Evolutionary conservation across 2,113 vertebrate genomes (phyloP).

Genomic region (Proterorhinus semilunaris): DNA sequence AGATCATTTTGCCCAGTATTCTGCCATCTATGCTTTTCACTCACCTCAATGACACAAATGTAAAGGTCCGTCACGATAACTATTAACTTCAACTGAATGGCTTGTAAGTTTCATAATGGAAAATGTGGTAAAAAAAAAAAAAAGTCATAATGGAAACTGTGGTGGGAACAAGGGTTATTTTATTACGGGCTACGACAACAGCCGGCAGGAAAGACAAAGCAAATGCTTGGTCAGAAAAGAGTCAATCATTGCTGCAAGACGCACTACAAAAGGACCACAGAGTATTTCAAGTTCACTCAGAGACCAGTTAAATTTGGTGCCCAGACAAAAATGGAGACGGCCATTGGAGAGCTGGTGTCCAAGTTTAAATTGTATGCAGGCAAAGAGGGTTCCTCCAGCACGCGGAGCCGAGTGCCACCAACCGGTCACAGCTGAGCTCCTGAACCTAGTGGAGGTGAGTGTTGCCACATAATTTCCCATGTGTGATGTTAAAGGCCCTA

Average conservation of each 20-base stretch:
- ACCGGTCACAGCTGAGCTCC: slow-evolving; percentile 43
- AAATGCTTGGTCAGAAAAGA: slow-evolving; percentile 8
- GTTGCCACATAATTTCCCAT: too few species aligned
- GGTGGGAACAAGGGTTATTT: slow-evolving; percentile 23
- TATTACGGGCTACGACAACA: slow-evolving; percentile 15
- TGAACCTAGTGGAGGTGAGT: slow-evolving; percentile 47
- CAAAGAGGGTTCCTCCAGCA: slow-evolving; percentile 44
- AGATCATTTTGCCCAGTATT: background rate
- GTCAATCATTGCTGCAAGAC: slow-evolving; percentile 23
- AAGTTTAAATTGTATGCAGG: slow-evolving; percentile 48
- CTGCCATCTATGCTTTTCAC: background rate
- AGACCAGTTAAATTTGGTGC: background rate
- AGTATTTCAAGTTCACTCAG: background rate
- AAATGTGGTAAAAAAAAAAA: background rate
- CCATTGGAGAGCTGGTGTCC: slow-evolving; percentile 39
- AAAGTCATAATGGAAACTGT: slow-evolving; percentile 45
- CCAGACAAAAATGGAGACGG: slow-evolving; percentile 35
- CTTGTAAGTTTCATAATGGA: background rate
- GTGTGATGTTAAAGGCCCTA: too few species aligned
- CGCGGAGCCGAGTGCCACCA: slow-evolving; percentile 48
- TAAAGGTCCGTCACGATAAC: background rate
- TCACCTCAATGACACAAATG: background rate
- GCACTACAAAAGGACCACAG: slow-evolving; percentile 19
- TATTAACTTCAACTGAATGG: background rate
- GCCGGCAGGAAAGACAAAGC: slow-evolving; percentile 16